Percentiles rank a stretch among this genome's conserved stretches.
phyloP scores from a whole-genome alignment of 1,140 invertebrate species.

The Lutraria rhynchaena region DNA sequence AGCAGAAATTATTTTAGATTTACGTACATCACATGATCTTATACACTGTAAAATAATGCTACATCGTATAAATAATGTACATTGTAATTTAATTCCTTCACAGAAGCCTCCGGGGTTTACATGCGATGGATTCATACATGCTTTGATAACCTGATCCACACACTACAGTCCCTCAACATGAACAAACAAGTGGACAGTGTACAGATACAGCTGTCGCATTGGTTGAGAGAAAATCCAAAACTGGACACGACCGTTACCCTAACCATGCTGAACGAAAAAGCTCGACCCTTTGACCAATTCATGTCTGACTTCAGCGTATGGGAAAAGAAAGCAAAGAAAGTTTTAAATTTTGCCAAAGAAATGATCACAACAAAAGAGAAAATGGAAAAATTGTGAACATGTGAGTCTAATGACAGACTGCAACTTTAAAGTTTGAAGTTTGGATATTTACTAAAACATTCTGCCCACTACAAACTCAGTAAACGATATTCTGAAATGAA shows the following conservation, averaged over 20 bases:
- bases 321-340: slow-evolving; percentile 66
- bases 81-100: too few species aligned
- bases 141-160: slow-evolving; percentile 72
- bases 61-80: too few species aligned
- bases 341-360: slow-evolving; percentile 53
- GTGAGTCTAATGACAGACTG: background rate
- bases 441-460: too few species aligned
- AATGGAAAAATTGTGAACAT: background rate
- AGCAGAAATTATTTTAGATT: too few species aligned
- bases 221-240: slow-evolving; percentile 89
- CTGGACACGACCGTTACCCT: slow-evolving; percentile 89
- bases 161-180: slow-evolving; percentile 67
- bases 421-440: too few species aligned
- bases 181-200: slow-evolving; percentile 73
- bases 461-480: too few species aligned
- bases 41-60: too few species aligned
- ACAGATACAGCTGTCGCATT: slow-evolving; percentile 87
- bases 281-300: slow-evolving; percentile 70
- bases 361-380: background rate
- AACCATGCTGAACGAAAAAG: slow-evolving; percentile 62
- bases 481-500: too few species aligned
- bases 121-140: slow-evolving; percentile 77
- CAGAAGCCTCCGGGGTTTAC: slow-evolving; percentile 76
- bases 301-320: slow-evolving; percentile 75
- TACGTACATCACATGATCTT: too few species aligned